These are phyloP conservation scores for Tenthredo distinguenda DNA, from an alignment of 2,888 invertebrate genomes.

Conservation along the genomic window DNA sequence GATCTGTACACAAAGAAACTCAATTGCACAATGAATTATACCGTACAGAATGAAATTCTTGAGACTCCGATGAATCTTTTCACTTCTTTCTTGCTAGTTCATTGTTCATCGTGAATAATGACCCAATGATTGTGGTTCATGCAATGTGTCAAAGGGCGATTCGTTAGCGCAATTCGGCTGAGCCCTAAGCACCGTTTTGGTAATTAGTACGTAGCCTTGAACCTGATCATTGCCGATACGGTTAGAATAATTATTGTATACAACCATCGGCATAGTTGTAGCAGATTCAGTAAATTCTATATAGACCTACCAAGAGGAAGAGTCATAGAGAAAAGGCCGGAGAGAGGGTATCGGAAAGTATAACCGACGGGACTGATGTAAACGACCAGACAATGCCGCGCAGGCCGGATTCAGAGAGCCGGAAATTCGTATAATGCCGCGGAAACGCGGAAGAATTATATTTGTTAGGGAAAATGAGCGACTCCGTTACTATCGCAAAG, in stretches of 20 bases:
- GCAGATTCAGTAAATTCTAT: neutral
- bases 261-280: neutral
- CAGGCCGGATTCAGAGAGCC: slow-evolving; percentile 61
- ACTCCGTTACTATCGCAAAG: slow-evolving; percentile 57
- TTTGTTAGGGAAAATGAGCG: slow-evolving; percentile 72
- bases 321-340: neutral
- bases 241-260: neutral
- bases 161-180: neutral
- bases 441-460: slow-evolving; percentile 75
- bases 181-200: neutral
- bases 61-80: neutral
- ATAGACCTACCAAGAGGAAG: neutral
- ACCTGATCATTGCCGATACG: neutral
- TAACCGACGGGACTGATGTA: slow-evolving; percentile 32
- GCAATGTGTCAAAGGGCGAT: neutral
- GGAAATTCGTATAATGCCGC: slow-evolving; percentile 75
- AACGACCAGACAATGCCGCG: slow-evolving; percentile 56
- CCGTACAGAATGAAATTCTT: neutral
- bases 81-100: neutral
- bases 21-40: neutral
- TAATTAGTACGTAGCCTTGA: slow-evolving; percentile 12
- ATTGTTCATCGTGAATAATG: neutral
- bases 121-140: neutral
- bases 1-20: neutral
- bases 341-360: slow-evolving; percentile 10